Base-by-base conservation (phyloP, 1,140 invertebrate genomes). In the Druon quercuslanigerum region DNA sequence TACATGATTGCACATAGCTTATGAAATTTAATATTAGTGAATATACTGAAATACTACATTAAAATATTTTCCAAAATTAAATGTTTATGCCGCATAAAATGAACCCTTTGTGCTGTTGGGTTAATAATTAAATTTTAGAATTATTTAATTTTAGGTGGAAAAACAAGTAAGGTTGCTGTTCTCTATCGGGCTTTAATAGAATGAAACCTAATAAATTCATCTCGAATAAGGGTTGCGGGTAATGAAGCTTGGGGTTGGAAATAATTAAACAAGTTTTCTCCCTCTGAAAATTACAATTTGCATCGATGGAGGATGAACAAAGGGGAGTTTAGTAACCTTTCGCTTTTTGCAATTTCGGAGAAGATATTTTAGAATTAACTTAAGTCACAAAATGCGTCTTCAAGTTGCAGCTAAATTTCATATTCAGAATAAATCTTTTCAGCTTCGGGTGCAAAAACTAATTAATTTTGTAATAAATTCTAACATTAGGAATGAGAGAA, bases 221-320 rank as follows among this genome's bases (percentile, higher is more conserved):
- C 60, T 16, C 14, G 9, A 20, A 20, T 66, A 40, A 66, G 40
- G 60, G 60, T 46, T 33, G 60, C 13, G 33, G 60, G 33, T 66
- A 66, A 66, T 40, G 60, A 66, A 66, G 25, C 60, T 3, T 66
- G 60, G 60, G 60, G 60, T 66, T n/a, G 14, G 46, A 66, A 66
- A 66, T 66, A 66, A 66, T 66, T 66, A 66, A 66, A 66, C 60
- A 66, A 66, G 13, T 66, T 66, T 40, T 20, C 60, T 66, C 60
- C 60, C 60, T 40, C 46, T 14, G 33, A 66, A 57, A 66, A 14
- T 66, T 66, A 66, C 60, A 66, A 12, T 66, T 66, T n/a, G 6
- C 25, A 14, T 66, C 40, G 60, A 66, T 46, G 13, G 60, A 66
- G 14, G 46, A 40, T 33, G 60, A 40, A 66, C 25, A 40, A 66